These are phyloP conservation scores for Lateolabrax maculatus DNA, from an alignment of 2,797 vertebrate genomes.

Conservation along the genomic window DNA sequence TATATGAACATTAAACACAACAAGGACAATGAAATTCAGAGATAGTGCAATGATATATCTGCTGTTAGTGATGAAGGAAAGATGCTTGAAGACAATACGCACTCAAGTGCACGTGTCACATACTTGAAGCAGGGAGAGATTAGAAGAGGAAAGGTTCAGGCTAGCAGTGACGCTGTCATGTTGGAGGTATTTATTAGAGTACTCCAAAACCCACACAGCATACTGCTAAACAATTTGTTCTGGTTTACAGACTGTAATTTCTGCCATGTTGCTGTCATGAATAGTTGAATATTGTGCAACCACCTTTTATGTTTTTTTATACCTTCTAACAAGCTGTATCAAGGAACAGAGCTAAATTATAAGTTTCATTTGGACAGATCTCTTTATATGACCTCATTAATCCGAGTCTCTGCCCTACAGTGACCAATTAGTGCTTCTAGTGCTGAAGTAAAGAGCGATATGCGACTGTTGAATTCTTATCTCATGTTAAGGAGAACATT, in stretches of 20 bases:
- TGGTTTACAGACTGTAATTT: slow-evolving; percentile 43
- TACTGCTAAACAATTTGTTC: slow-evolving; percentile 41
- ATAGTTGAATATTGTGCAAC: slow-evolving; percentile 32
- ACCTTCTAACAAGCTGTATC: slow-evolving; percentile 15
- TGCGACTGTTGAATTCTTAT: slow-evolving; percentile 21
- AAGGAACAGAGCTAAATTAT: slow-evolving; percentile 22
- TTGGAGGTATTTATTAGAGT: slow-evolving; percentile 44
- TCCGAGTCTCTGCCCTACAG: slow-evolving; percentile 20
- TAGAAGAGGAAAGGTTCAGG: slow-evolving; percentile 17
- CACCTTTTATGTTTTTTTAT: neutral
- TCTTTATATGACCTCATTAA: slow-evolving; percentile 42
- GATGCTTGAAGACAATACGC: neutral
- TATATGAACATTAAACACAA: too few species aligned
- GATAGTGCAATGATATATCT: too few species aligned
- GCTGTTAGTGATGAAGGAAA: neutral
- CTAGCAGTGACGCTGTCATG: slow-evolving; percentile 17
- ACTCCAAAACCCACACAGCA: slow-evolving; percentile 21
- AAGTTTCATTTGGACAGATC: slow-evolving; percentile 36
- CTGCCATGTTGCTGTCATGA: slow-evolving; percentile 41
- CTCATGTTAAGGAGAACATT: slow-evolving; percentile 40
- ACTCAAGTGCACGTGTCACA: neutral
- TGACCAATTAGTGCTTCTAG: slow-evolving; percentile 51
- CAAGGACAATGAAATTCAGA: too few species aligned
- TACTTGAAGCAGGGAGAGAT: neutral
- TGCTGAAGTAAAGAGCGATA: slow-evolving; percentile 12